phyloP scores from a whole-genome alignment of 2,113 vertebrate genomes.

The Felis catus region DNA sequence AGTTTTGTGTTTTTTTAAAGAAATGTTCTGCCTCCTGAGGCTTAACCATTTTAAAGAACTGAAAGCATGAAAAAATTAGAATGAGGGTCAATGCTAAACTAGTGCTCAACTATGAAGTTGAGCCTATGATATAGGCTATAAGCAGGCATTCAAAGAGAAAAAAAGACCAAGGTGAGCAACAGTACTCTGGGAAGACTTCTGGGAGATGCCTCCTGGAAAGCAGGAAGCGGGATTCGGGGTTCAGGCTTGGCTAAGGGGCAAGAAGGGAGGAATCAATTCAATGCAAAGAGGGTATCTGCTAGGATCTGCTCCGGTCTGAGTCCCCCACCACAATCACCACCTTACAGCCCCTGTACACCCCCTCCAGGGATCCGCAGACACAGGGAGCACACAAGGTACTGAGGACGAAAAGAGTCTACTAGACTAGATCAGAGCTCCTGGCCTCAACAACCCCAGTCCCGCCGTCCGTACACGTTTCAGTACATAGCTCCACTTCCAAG shows the following conservation, averaged over 20 bases:
- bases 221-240: background rate
- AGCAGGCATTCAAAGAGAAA: background rate
- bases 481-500: background rate
- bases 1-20: background rate
- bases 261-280: background rate
- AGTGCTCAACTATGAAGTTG: background rate
- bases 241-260: background rate
- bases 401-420: background rate
- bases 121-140: background rate
- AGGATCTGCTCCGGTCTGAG: background rate
- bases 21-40: background rate
- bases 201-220: background rate
- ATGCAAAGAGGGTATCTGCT: background rate
- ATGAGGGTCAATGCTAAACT: background rate
- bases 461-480: background rate
- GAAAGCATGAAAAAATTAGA: background rate
- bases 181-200: background rate
- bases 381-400: background rate
- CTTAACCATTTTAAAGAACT: slow-evolving; percentile 9
- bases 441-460: background rate
- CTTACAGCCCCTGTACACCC: no score
- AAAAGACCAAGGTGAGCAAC: background rate
- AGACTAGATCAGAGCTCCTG: background rate
- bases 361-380: background rate
- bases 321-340: background rate